Base-by-base conservation (phyloP, 2,888 invertebrate genomes). In the Eledona agricola region DNA sequence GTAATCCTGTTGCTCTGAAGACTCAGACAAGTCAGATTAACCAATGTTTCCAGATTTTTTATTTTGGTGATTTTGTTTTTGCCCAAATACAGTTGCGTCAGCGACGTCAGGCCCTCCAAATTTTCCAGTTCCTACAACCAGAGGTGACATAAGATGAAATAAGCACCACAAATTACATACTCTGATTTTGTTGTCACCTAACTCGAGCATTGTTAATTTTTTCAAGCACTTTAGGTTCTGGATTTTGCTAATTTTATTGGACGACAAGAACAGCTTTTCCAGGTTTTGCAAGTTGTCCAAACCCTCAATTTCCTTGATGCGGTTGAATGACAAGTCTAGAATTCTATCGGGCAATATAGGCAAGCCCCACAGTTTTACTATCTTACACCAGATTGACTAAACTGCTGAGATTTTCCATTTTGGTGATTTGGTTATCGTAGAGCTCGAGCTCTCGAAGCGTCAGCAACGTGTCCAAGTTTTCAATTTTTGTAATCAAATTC, bases 341-440 rank as follows among this genome's bases (percentile, higher is more conserved):
- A 89, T 82, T 72, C 93, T 93, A 31, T 17, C n/a, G n/a, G n/a
- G 12, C 32, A 31, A 43, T 31, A 23, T 31, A 29, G n/a, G n/a
- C 15, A 17, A 26, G 32, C 17, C 9, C 47, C 11, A 42, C 5
- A 3, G 1, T 19, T 9, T 5, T 3, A 54, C 89, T n/a, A n/a
- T n/a, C n/a, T 83, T 81, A 93, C 92, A 94, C 87, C 31, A 99
- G 80, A 78, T 96, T 96, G 1, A 89, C 86, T 5, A 99, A 82
- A 5, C 81, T 75, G 45, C 92, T 90, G 47, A 99, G 80, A 74
- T 96, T 95, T 75, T 96, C 95, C 62, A 99, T 93, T 60, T 86
- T 83, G 0, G 87, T 87, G 37, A 99, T 88, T 79, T 97, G 96
- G 79, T 99, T 99, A 75, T 99, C 99, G 75, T 98, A 96, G 2